These are phyloP conservation scores for Catharus minimus DNA, from an alignment of 2,113 vertebrate genomes.

Conservation along the genomic window DNA sequence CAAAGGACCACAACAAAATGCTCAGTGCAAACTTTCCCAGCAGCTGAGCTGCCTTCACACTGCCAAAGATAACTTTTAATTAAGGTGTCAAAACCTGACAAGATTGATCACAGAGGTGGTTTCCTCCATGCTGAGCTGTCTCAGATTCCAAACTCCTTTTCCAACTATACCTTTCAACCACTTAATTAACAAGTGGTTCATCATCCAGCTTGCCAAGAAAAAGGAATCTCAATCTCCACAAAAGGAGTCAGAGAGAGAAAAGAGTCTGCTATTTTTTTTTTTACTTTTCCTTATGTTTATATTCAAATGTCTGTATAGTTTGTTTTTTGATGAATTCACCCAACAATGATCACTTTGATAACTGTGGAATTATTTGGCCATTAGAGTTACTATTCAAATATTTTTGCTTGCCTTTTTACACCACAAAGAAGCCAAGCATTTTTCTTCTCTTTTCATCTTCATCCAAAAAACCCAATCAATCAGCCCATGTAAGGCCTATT, in stretches of 20 bases:
- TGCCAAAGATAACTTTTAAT: conserved; percentile 9
- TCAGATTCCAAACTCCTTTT: not conserved
- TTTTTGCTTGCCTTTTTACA: not conserved
- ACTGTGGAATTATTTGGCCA: not conserved
- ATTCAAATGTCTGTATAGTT: not conserved
- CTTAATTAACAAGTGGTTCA: conserved; percentile 13
- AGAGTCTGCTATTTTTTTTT: not conserved
- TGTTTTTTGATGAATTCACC: not conserved
- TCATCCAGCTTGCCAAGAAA: not conserved
- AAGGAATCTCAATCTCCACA: not conserved
- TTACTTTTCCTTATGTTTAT: not conserved
- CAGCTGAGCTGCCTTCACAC: not conserved
- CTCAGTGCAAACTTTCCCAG: not conserved
- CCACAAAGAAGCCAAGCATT: not conserved
- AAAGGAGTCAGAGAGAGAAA: not conserved
- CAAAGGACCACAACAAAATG: not conserved
- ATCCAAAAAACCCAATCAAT: not conserved
- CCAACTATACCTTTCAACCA: not conserved
- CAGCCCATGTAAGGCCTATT: not conserved
- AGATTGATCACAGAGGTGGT: not conserved
- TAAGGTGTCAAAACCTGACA: not conserved
- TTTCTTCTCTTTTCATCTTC: not conserved
- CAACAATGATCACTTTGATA: not conserved
- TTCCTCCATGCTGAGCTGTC: not conserved
- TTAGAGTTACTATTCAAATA: not conserved